phyloP scores from a whole-genome alignment of 2,888 invertebrate species.

The Cantharis rufa region DNA sequence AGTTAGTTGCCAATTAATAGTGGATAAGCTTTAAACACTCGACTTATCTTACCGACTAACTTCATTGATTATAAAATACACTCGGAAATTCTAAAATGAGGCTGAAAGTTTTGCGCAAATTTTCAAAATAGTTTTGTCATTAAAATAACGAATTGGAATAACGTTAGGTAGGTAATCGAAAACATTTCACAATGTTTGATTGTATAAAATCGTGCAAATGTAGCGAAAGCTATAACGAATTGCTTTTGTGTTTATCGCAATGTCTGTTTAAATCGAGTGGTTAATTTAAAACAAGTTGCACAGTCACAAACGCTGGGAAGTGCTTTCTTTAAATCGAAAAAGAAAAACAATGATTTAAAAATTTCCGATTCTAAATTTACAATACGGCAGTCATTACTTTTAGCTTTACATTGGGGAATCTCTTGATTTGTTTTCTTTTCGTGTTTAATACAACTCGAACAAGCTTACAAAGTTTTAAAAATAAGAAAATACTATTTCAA shows the following conservation, averaged over 20 bases:
- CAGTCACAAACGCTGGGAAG: not conserved
- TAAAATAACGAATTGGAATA: not conserved
- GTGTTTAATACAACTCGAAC: not conserved
- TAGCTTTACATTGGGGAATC: not conserved
- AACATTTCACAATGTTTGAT: slow-evolving; percentile 3
- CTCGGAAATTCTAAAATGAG: not conserved
- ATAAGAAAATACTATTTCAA: not conserved
- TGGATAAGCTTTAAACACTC: slow-evolving; percentile 24
- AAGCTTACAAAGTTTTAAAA: not conserved
- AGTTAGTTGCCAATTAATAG: slow-evolving; percentile 27
- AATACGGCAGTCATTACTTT: not conserved
- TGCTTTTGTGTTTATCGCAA: not conserved
- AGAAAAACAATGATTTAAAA: not conserved
- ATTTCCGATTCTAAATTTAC: not conserved
- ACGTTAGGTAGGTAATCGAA: not conserved
- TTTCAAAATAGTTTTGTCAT: not conserved
- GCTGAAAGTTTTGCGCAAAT: not conserved
- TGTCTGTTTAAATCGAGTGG: slow-evolving; percentile 1
- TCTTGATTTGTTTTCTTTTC: not conserved
- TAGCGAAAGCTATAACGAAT: slow-evolving; percentile 3
- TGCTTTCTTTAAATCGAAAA: not conserved
- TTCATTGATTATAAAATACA: slow-evolving; percentile 9
- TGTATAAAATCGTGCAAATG: not conserved
- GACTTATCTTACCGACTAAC: slow-evolving; percentile 12
- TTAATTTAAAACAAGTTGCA: slow-evolving; percentile 2